Evolutionary conservation across 2,113 vertebrate genomes (phyloP).

Genomic region (Equus quagga): DNA sequence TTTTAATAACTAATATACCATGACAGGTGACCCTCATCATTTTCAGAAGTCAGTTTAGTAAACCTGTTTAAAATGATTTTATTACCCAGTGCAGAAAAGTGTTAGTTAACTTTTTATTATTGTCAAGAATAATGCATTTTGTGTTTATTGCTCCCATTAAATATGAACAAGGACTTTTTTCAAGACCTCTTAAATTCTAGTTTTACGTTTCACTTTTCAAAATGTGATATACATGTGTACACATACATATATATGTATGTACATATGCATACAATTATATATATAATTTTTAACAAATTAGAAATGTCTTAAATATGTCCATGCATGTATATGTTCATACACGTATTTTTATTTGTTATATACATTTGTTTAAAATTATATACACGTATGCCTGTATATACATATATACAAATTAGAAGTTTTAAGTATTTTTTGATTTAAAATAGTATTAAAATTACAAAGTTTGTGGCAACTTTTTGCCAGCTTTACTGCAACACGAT

Average conservation of each 20-base stretch:
- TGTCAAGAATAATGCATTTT: conserved; percentile 10
- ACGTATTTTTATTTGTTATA: background rate
- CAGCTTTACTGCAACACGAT: background rate
- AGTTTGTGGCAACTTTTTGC: background rate
- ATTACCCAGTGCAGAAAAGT: background rate
- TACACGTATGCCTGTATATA: background rate
- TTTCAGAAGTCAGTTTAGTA: background rate
- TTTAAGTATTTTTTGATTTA: conserved; percentile 23
- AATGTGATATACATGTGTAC: background rate
- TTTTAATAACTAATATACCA: background rate
- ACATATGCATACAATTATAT: background rate
- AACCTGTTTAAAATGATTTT: background rate
- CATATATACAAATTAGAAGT: conserved; percentile 17
- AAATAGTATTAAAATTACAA: conserved; percentile 47
- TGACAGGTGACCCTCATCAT: background rate
- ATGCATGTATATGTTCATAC: background rate
- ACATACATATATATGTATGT: background rate
- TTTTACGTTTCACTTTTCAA: conserved; percentile 40
- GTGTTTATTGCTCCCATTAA: background rate
- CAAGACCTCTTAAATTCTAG: background rate
- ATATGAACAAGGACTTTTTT: background rate
- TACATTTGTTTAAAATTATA: conserved; percentile 35
- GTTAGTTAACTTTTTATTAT: background rate
- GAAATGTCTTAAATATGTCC: conserved; percentile 4
- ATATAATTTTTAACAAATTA: conserved; percentile 56